Evolutionary conservation across 2,113 vertebrate species (phyloP).

Genomic region (Nicator chloris): DNA sequence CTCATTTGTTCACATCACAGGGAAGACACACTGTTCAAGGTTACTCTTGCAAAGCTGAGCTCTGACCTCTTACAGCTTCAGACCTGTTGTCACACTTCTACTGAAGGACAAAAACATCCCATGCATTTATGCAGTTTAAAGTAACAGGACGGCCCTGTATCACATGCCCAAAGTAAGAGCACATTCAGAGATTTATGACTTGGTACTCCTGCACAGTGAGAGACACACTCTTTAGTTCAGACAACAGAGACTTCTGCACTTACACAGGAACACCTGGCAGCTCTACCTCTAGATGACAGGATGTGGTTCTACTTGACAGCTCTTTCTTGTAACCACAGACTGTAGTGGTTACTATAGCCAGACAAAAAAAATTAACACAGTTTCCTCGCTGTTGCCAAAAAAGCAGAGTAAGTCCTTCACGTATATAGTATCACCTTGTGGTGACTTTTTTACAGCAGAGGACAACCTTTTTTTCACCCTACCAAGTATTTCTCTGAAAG

Average conservation of each 20-base stretch:
- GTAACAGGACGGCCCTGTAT: not conserved
- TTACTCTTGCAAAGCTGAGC: slow-evolving; percentile 2
- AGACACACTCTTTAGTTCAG: not conserved
- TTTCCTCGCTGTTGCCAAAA: not conserved
- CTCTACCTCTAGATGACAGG: not conserved
- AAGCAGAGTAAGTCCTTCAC: not conserved
- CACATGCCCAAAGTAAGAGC: not conserved
- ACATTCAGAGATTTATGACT: not conserved
- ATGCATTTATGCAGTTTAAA: not conserved
- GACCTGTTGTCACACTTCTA: not conserved
- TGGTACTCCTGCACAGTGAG: not conserved
- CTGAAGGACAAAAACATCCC: slow-evolving; percentile 15
- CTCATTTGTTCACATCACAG: not conserved
- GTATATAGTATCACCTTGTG: not conserved
- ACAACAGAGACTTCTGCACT: not conserved
- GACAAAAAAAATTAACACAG: not conserved
- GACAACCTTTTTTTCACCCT: not conserved
- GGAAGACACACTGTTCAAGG: slow-evolving; percentile 31
- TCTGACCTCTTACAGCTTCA: slow-evolving; percentile 11
- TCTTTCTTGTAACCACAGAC: not conserved
- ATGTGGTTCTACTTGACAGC: not conserved
- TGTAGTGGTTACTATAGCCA: not conserved
- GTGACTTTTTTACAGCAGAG: not conserved
- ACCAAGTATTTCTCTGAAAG: not conserved
- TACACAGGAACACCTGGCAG: not conserved